phyloP scores from a whole-genome alignment of 1,140 invertebrate genomes.

The Hylyphantes graminicola region DNA sequence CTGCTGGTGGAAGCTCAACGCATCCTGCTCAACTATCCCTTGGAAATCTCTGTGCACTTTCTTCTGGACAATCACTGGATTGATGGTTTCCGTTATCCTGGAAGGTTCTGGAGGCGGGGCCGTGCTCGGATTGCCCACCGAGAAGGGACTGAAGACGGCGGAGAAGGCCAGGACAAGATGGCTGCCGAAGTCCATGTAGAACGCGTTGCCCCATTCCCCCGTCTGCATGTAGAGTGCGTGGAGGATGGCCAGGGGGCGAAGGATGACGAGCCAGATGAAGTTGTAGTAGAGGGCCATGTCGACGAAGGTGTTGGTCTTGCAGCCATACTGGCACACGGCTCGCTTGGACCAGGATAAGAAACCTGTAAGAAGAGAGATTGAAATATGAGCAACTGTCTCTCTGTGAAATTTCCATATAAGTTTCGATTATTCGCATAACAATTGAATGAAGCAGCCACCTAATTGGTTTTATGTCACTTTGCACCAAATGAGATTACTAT shows the following conservation, averaged over 20 bases:
- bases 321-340: constrained; percentile 50
- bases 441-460: no score
- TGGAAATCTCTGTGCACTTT: constrained; percentile 4
- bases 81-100: constrained; percentile 48
- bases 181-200: constrained; percentile 62
- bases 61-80: constrained; percentile 40
- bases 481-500: no score
- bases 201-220: constrained; percentile 39
- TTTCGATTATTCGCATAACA: no score
- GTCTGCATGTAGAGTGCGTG: constrained; percentile 55
- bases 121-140: constrained; percentile 22
- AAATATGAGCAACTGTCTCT: no score
- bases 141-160: constrained; percentile 61
- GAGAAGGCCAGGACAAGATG: constrained; percentile 62
- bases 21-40: neutral
- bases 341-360: constrained; percentile 40
- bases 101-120: neutral
- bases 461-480: no score
- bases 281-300: constrained; percentile 62
- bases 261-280: constrained; percentile 62
- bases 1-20: neutral
- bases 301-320: constrained; percentile 54
- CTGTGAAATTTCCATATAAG: no score
- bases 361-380: constrained; percentile 8
- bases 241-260: constrained; percentile 62